Evolutionary conservation across 2,113 vertebrate species (phyloP).

Genomic region (Alouatta palliata): DNA sequence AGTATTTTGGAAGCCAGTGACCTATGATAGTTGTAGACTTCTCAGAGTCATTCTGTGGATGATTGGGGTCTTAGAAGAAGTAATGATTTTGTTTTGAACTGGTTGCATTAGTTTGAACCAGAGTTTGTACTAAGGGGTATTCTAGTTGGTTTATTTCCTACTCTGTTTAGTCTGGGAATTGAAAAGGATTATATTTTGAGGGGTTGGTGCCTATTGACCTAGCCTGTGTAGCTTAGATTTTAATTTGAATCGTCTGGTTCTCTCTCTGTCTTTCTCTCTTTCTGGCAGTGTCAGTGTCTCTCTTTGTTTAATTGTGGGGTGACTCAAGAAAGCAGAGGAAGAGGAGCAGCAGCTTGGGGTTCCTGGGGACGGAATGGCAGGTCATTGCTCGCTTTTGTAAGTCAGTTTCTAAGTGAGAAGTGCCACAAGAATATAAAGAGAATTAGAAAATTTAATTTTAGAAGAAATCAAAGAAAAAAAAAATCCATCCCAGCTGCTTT

Average conservation of each 20-base stretch:
- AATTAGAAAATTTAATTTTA: not conserved
- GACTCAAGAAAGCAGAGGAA: not conserved
- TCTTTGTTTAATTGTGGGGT: not conserved
- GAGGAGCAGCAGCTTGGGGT: not conserved
- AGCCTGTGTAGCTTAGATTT: conserved; percentile 9
- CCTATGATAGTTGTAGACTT: not conserved
- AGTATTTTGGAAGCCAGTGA: conserved; percentile 48
- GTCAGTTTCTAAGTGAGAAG: not conserved
- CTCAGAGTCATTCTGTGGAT: not conserved
- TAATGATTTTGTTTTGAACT: conserved; percentile 28
- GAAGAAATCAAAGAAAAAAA: not conserved
- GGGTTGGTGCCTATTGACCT: not conserved
- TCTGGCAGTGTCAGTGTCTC: not conserved
- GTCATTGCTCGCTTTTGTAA: not conserved
- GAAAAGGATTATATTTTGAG: not conserved
- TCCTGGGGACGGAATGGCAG: not conserved
- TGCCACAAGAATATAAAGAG: not conserved
- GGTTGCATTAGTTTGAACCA: not conserved
- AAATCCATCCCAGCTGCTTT: not conserved
- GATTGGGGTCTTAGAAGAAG: conserved; percentile 8
- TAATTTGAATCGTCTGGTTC: not conserved
- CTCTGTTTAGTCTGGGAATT: not conserved
- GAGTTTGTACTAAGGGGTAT: not conserved
- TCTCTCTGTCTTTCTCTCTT: no score
- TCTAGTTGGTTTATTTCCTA: not conserved